These are phyloP conservation scores for Shinisaurus crocodilurus DNA, from an alignment of 2,113 vertebrate genomes.

Conservation along the genomic window DNA sequence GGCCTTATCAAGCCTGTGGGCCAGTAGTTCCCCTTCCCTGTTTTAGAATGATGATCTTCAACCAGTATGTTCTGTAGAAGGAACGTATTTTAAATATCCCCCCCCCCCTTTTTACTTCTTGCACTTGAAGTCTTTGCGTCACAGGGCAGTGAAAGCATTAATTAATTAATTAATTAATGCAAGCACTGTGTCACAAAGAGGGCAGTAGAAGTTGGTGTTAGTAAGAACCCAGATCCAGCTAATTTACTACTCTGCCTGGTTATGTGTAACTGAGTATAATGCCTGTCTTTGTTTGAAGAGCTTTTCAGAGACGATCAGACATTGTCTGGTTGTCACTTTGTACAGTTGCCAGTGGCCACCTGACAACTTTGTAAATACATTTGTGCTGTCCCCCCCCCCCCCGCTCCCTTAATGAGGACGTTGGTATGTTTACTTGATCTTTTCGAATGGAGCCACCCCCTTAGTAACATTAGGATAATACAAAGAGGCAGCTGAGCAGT, in stretches of 20 bases:
- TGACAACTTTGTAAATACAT: slow-evolving; percentile 29
- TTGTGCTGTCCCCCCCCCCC: background rate
- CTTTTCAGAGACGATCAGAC: slow-evolving; percentile 40
- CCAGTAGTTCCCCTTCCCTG: too few relatives aligned
- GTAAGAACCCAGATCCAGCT: slow-evolving; percentile 41
- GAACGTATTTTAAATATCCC: background rate
- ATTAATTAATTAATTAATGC: slow-evolving; percentile 39
- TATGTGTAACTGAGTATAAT: slow-evolving; percentile 58
- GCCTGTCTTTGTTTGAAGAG: slow-evolving; percentile 59
- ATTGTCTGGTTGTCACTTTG: slow-evolving; percentile 49
- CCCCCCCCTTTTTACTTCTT: slow-evolving; percentile 6
- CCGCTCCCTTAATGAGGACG: background rate
- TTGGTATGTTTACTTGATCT: slow-evolving; percentile 28
- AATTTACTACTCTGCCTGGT: slow-evolving; percentile 33
- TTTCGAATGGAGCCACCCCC: slow-evolving; percentile 14
- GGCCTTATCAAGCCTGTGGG: too few relatives aligned
- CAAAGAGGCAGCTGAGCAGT: slow-evolving; percentile 23
- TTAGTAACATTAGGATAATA: slow-evolving; percentile 24
- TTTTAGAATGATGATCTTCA: background rate
- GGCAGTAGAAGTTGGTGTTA: slow-evolving; percentile 21
- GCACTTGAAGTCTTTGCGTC: background rate
- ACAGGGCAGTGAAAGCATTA: slow-evolving; percentile 38
- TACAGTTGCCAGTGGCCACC: slow-evolving; percentile 45
- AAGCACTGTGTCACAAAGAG: background rate
- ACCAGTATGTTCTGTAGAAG: background rate